Conservation (phyloP, 2,113 vertebrate genomes). For the Brachyhypopomus occidentalis region DNA sequence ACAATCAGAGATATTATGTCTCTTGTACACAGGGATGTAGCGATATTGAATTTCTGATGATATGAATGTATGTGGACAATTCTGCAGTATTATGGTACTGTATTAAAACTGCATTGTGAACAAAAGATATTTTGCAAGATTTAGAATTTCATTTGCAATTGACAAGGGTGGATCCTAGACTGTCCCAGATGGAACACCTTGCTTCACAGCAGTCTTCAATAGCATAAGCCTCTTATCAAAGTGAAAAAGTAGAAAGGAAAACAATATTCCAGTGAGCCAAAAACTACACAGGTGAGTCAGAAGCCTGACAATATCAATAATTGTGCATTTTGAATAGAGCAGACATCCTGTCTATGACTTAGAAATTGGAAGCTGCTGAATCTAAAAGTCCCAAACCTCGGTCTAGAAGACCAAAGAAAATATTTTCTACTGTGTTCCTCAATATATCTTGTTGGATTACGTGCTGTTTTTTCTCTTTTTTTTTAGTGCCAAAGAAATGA, state of each 20-base stretch:
- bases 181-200: too few species aligned
- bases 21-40: not conserved
- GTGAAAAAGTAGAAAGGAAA: too few species aligned
- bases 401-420: not conserved
- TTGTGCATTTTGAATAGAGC: too few species aligned
- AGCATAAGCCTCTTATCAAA: too few species aligned
- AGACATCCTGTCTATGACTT: too few species aligned
- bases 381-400: not conserved
- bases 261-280: too few species aligned
- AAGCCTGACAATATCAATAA: too few species aligned
- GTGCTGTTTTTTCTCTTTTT: not conserved
- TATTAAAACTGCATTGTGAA: conserved; percentile 20
- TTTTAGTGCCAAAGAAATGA: not conserved
- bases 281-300: too few species aligned
- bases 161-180: not conserved
- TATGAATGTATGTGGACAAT: not conserved
- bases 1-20: not conserved
- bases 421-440: not conserved
- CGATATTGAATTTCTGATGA: not conserved
- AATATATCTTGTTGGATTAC: not conserved
- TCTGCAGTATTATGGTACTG: conserved; percentile 6
- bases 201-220: too few species aligned
- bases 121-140: not conserved
- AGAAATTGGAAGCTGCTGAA: too few species aligned
- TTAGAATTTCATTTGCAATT: not conserved